Base-by-base conservation (phyloP, 2,797 vertebrate genomes). In the Aselliscus stoliczkanus region DNA sequence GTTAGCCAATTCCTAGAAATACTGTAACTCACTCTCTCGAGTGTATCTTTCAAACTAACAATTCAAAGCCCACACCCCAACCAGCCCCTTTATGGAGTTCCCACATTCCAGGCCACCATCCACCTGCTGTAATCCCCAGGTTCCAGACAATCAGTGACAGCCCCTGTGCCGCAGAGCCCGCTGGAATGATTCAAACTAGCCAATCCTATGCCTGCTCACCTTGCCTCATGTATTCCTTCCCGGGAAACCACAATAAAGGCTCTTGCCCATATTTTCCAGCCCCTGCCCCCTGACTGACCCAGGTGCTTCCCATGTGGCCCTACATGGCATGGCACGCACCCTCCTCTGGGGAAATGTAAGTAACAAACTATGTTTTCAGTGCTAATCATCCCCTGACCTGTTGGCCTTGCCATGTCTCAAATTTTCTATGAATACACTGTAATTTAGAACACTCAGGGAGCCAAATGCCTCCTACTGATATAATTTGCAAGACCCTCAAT, bases 261-360 rank as follows among this genome's bases (percentile, higher is more conserved):
- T 85, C 37, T 21, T 27, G 60, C 15, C 56, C 76, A 54, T 0
- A 37, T 31, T 50, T 83, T 12, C 37, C 17, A 6, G 17, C 25
- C 34, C 39, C 25, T 10, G 31, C 15, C 50, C 62, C 62, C 27
- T 76, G 44, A 17, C 27, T 7, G 62, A 52, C 3, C 75, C 21
- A 1, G 42, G 58, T 27, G 21, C 14, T 52, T 62, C 25, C 18
- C 1, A 0, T 4, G 2, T 2, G 9, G 56, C 20, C 34, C 67
- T 50, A 5, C 1, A 5, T 37, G 27, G 39, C 23, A n/a, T 3
- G 17, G 12, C 7, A 14, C 4, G 18, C 2, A 27, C 39, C 25
- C 11, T 50, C 27, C 20, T n/a, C 31, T 42, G 39, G n/a, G 34
- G 3, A 56, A 25, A 44, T 31, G 9, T 56, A 60, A 50, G 56